A percentile compares a stretch with the other conserved stretches of the same genome.
phyloP scores from a whole-genome alignment of 2,113 vertebrate genomes.

The Halichoeres trimaculatus region DNA sequence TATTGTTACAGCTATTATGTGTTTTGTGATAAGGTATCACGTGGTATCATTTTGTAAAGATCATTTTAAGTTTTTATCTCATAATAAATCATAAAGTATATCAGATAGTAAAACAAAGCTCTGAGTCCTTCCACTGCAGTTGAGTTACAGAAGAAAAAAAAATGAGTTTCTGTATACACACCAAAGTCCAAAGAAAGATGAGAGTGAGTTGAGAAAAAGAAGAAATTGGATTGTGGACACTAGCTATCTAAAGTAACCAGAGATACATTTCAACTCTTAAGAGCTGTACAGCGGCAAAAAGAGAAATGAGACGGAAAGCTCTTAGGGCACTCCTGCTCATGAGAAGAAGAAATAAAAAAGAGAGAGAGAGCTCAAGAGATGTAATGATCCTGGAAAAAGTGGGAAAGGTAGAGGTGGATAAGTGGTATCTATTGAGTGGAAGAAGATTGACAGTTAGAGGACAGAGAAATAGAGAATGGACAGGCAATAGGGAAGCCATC shows the following conservation, averaged over 20 bases:
- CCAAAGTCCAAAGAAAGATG: constrained; percentile 25
- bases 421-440: constrained; percentile 39
- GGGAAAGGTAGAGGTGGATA: constrained; percentile 22
- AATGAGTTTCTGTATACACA: constrained; percentile 1
- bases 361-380: constrained; percentile 30
- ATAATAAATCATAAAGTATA: background rate
- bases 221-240: constrained; percentile 50
- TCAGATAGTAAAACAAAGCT: background rate
- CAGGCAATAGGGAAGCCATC: constrained; percentile 12
- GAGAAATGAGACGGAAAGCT: constrained; percentile 45
- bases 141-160: constrained; percentile 9
- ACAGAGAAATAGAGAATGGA: constrained; percentile 23
- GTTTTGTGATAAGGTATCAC: too few species aligned
- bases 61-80: too few species aligned
- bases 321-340: constrained; percentile 24
- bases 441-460: constrained; percentile 39
- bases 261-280: constrained; percentile 54
- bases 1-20: too few species aligned
- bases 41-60: too few species aligned
- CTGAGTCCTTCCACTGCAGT: constrained; percentile 14
- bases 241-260: constrained; percentile 47
- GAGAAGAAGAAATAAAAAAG: constrained; percentile 42
- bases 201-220: constrained; percentile 25
- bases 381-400: constrained; percentile 41
- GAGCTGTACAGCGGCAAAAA: constrained; percentile 26